phyloP scores from a whole-genome alignment of 2,888 invertebrate species.

The Ditula angustiorana region DNA sequence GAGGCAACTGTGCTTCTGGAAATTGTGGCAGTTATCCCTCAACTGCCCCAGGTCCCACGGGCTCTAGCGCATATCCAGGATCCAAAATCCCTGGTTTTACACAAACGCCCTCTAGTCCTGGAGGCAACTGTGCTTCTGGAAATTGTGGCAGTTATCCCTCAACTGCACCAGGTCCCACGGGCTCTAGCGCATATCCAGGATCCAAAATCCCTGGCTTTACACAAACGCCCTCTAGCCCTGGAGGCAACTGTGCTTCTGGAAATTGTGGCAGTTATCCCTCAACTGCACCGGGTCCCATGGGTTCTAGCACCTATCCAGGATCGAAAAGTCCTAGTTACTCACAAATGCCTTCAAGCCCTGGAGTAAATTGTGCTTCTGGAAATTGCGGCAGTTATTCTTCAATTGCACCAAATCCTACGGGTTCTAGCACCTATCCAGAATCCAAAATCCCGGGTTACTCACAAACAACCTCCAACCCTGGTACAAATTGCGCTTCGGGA shows the following conservation, averaged over 20 bases:
- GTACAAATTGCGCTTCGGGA: slow-evolving; percentile 31
- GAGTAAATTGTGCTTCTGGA: slow-evolving; percentile 27
- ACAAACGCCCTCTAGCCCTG: not conserved
- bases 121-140: slow-evolving; percentile 25
- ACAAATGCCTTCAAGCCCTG: not conserved
- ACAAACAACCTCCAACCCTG: slow-evolving; percentile 27
- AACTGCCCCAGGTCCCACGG: not conserved
- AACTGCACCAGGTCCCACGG: not conserved
- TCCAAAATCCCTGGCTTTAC: not conserved
- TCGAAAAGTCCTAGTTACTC: not conserved
- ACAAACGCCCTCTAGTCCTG: slow-evolving; percentile 2
- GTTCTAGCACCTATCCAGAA: not conserved
- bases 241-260: not conserved
- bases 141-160: slow-evolving; percentile 28
- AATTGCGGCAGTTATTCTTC: slow-evolving; percentile 34
- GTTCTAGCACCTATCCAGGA: not conserved
- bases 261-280: slow-evolving; percentile 2
- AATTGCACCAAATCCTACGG: slow-evolving; percentile 10
- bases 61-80: not conserved
- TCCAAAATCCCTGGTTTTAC: not conserved
- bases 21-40: slow-evolving; percentile 30
- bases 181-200: not conserved
- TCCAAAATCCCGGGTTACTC: slow-evolving; percentile 10
- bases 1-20: slow-evolving; percentile 22
- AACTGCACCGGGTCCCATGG: not conserved